Conservation (phyloP, 2,888 invertebrate species). For the Sphecodes monilicornis region DNA sequence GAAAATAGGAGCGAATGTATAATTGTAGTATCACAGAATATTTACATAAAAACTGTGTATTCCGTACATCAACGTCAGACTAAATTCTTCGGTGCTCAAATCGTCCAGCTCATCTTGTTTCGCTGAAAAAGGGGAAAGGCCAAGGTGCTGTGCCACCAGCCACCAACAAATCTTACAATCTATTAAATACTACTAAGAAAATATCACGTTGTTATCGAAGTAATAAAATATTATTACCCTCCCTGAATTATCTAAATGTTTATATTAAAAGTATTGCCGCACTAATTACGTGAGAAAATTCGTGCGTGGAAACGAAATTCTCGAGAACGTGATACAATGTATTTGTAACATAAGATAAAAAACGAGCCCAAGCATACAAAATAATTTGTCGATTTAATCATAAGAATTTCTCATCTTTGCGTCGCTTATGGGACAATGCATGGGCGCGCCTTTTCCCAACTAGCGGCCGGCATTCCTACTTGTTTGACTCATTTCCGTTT, state of each 20-base stretch:
- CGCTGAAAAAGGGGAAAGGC: conserved; percentile 78
- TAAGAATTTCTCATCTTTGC: conserved; percentile 22
- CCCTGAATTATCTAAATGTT: conserved; percentile 59
- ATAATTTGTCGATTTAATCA: not conserved
- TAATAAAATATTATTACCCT: conserved; percentile 56
- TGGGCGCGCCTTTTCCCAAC: conserved; percentile 79
- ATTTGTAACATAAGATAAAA: conserved; percentile 58
- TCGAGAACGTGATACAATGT: conserved; percentile 59
- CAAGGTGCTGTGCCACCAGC: conserved; percentile 64
- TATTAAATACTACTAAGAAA: conserved; percentile 66
- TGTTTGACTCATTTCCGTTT: conserved; percentile 63
- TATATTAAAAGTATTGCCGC: conserved; percentile 54
- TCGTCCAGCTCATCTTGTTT: conserved; percentile 78
- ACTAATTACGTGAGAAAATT: conserved; percentile 43
- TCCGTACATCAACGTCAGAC: conserved; percentile 59
- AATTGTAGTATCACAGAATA: conserved; percentile 68
- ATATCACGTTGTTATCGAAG: conserved; percentile 43
- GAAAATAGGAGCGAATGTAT: conserved; percentile 57
- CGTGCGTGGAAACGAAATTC: conserved; percentile 40
- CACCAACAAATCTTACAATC: conserved; percentile 75
- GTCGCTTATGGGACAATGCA: conserved; percentile 59
- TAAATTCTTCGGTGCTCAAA: conserved; percentile 71
- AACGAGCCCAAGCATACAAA: conserved; percentile 55
- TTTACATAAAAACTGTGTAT: conserved; percentile 74
- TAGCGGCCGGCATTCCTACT: conserved; percentile 80